Base-by-base conservation (phyloP, 2,888 invertebrate genomes). In the Shargacucullia verbasci region DNA sequence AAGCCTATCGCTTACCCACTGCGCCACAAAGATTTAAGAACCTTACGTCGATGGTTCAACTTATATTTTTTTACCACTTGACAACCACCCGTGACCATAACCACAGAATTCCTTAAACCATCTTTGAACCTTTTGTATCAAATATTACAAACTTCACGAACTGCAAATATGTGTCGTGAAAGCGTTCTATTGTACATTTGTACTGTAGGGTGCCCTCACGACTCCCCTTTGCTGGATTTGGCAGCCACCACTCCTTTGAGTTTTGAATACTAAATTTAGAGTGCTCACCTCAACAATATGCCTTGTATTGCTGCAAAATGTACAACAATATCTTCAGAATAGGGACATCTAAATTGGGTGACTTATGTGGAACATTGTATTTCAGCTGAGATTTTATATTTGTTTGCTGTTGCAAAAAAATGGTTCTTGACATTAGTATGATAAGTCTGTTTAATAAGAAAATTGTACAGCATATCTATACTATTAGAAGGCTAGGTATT, bases 191-290 rank as follows among this genome's bases (percentile, higher is more conserved):
- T 14, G 31, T 20, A 37, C 20, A 34, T 41, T 38, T 27, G 37
- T 11, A 34, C 10, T 14, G 43, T n/a, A 34, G 37, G 25, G 10
- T 44, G 10, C 9, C 44, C 27, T 29, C 39, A 9, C 9, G 13
- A 13, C 20, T 7, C n/a, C 5, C n/a, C 49, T 59, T 12, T 39
- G 46, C 54, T 46, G 53, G 14, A n/a, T 58, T 45, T 58, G 58
- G 39, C 52, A 59, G 12, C n/a, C 43, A 27, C 40, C 45, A 13
- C 12, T 6, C 27, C 38, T 41, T 57, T 50, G 39, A 50, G 34
- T 27, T 43, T 20, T 34, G 50, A 50, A 47, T 50, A 46, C 40
- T 44, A 27, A 47, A 31, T 37, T 31, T 12, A 14, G 46, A 59
- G 38, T 25, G 57, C 41, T 41, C 33, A 48, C 33, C 47, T 55